Evolutionary conservation across 2,888 invertebrate species (phyloP).

Genomic region (Conus canariensis): DNA sequence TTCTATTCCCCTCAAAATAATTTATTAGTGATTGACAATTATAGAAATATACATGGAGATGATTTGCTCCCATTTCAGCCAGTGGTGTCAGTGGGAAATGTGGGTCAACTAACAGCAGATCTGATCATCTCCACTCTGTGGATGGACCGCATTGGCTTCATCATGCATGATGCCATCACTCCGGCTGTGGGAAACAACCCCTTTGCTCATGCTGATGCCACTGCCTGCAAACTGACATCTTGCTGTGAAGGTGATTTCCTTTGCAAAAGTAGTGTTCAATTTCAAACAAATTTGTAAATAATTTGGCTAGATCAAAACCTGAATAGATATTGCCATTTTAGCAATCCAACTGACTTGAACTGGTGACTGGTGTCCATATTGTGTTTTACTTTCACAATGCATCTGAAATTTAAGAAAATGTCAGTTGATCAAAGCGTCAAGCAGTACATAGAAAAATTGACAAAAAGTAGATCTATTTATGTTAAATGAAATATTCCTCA

Average conservation of each 20-base stretch:
- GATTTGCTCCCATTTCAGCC: constrained; percentile 80
- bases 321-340: too few species aligned
- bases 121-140: constrained; percentile 87
- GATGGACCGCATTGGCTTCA: constrained; percentile 84
- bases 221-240: constrained; percentile 67
- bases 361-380: too few species aligned
- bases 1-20: too few species aligned
- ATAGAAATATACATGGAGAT: too few species aligned
- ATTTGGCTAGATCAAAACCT: background rate
- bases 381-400: too few species aligned
- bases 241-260: constrained; percentile 76
- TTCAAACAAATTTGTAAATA: constrained; percentile 81
- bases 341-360: too few species aligned
- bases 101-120: constrained; percentile 92
- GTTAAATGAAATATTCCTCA: too few species aligned
- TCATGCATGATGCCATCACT: constrained; percentile 87
- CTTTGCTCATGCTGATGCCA: constrained; percentile 80
- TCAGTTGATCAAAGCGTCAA: too few species aligned
- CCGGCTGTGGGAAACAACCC: constrained; percentile 90
- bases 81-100: constrained; percentile 94
- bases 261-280: background rate
- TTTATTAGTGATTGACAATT: too few species aligned
- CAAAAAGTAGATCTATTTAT: too few species aligned
- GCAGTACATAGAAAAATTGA: too few species aligned
- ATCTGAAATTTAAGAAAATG: background rate